Conservation (phyloP, 2,888 invertebrate species). For the Pheosia gnoma region DNA sequence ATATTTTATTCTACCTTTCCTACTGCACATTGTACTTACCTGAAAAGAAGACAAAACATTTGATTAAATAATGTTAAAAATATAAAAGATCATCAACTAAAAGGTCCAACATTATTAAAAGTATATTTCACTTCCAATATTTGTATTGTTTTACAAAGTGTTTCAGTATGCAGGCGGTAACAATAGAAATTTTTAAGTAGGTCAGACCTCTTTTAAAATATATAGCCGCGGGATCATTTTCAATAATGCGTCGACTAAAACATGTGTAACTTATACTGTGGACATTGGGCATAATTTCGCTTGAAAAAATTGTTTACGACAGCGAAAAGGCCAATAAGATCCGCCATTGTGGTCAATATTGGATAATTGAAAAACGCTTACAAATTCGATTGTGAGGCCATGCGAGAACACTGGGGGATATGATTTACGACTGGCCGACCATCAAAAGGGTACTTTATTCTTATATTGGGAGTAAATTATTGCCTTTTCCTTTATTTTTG, state of each 20-base stretch:
- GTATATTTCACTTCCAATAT: slow-evolving; percentile 34
- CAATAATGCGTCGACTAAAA: slow-evolving; percentile 27
- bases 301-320: slow-evolving; percentile 70
- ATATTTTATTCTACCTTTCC: slow-evolving; percentile 7
- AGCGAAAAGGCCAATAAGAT: slow-evolving; percentile 73
- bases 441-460: slow-evolving; percentile 54
- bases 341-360: slow-evolving; percentile 79
- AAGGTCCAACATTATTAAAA: slow-evolving; percentile 2
- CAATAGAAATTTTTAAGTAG: slow-evolving; percentile 68
- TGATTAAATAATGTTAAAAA: slow-evolving; percentile 12
- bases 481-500: slow-evolving; percentile 25
- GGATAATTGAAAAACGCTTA: slow-evolving; percentile 81
- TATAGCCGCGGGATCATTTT: slow-evolving; percentile 54
- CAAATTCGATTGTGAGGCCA: slow-evolving; percentile 77
- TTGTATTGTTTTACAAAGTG: slow-evolving; percentile 65
- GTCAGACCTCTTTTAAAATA: slow-evolving; percentile 57
- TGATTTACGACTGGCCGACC: slow-evolving; percentile 72
- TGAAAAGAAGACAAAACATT: slow-evolving; percentile 55
- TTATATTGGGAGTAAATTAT: slow-evolving; percentile 52
- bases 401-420: slow-evolving; percentile 57
- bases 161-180: slow-evolving; percentile 59
- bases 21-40: slow-evolving; percentile 61
- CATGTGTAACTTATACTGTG: slow-evolving; percentile 34
- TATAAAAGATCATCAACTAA: slow-evolving; percentile 6
- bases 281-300: slow-evolving; percentile 45